phyloP scores from a whole-genome alignment of 2,888 invertebrate species.

The Stenodema calcarata region DNA sequence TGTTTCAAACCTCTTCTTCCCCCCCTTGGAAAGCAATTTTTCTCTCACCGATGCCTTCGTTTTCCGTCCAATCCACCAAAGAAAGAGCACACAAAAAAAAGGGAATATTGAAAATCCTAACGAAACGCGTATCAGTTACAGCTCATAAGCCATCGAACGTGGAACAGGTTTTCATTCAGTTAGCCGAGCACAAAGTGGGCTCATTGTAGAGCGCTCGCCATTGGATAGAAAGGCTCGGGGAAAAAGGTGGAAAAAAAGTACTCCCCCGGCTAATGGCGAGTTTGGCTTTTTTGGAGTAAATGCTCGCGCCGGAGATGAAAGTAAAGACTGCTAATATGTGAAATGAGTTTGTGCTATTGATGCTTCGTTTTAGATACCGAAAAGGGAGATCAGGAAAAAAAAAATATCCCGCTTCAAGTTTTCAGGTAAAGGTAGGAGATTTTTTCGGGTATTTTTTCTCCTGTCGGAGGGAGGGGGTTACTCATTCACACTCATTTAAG shows the following conservation, averaged over 20 bases:
- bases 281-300: neutral
- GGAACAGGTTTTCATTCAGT: neutral
- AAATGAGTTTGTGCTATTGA: constrained; percentile 39
- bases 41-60: neutral
- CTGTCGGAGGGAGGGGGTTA: neutral
- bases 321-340: constrained; percentile 39
- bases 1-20: neutral
- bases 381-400: neutral
- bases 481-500: constrained; percentile 7
- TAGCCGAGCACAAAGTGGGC: neutral
- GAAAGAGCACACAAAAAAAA: neutral
- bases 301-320: constrained; percentile 22
- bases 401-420: neutral
- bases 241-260: neutral
- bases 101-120: neutral
- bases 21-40: neutral
- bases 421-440: neutral
- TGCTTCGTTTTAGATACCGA: constrained; percentile 13
- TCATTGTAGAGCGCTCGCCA: neutral
- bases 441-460: neutral
- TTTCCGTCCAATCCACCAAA: neutral
- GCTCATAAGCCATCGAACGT: neutral
- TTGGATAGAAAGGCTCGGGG: neutral
- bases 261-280: neutral
- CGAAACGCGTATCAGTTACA: neutral